Evolutionary conservation across 1,140 invertebrate species (phyloP).

Genomic region (Ceratoteleas bidentatus): DNA sequence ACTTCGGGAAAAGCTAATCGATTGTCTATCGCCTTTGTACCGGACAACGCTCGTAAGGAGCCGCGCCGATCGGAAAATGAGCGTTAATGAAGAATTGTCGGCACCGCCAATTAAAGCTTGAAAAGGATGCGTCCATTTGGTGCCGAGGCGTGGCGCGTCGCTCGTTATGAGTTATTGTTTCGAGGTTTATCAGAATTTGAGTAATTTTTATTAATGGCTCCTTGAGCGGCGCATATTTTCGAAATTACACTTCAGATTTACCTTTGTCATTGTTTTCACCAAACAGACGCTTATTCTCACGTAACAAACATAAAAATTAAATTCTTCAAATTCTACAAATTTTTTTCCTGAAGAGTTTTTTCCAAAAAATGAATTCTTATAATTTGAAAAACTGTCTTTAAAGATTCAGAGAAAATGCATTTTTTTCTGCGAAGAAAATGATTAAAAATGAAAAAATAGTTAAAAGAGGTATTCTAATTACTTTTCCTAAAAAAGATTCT

Average conservation of each 20-base stretch:
- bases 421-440: too few species aligned
- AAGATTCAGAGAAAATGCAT: too few species aligned
- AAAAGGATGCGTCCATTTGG: constrained; percentile 65
- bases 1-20: constrained; percentile 24
- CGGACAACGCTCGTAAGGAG: constrained; percentile 1
- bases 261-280: background rate
- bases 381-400: background rate
- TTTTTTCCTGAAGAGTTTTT: background rate
- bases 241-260: background rate
- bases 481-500: background rate
- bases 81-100: constrained; percentile 67
- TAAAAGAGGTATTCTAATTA: too few species aligned
- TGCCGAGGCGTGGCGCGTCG: constrained; percentile 69
- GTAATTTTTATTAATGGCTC: constrained; percentile 50
- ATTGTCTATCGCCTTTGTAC: constrained; percentile 30
- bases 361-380: too few species aligned
- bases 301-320: too few species aligned
- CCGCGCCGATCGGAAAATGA: constrained; percentile 39
- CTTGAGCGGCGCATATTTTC: background rate
- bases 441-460: too few species aligned
- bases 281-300: too few species aligned
- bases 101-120: constrained; percentile 56
- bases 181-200: constrained; percentile 43
- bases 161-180: constrained; percentile 46
- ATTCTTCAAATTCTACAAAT: background rate